phyloP scores from a whole-genome alignment of 2,888 invertebrate species.

The Ochropleura plecta region DNA sequence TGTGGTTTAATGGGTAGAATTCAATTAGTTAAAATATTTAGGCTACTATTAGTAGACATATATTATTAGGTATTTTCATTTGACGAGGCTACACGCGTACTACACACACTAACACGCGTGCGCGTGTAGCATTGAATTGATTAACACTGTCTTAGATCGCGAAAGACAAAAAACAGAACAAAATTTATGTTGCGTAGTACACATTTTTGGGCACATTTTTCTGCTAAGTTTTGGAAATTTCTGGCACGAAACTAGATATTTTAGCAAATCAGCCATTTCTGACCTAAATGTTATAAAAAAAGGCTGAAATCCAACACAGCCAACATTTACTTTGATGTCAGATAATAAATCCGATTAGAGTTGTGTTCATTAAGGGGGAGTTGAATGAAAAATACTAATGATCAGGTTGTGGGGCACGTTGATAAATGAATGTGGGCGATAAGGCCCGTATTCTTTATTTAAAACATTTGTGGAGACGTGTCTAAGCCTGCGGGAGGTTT shows the following conservation, averaged over 20 bases:
- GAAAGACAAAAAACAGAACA: neutral
- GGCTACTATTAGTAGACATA: conserved; percentile 8
- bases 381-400: conserved; percentile 61
- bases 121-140: too few relatives aligned
- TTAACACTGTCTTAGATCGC: neutral
- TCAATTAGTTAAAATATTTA: conserved; percentile 23
- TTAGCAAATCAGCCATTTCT: conserved; percentile 12
- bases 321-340: conserved; percentile 44
- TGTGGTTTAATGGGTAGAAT: conserved; percentile 41
- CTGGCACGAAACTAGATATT: neutral
- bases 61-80: neutral
- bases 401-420: conserved; percentile 48
- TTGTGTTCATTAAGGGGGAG: conserved; percentile 47
- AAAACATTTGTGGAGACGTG: conserved; percentile 44
- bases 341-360: conserved; percentile 54
- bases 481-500: conserved; percentile 47
- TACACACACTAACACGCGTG: too few relatives aligned
- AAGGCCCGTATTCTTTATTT: conserved; percentile 48
- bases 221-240: neutral
- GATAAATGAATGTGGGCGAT: conserved; percentile 55
- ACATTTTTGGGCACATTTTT: neutral
- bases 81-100: neutral
- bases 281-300: conserved; percentile 34
- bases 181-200: neutral
- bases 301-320: conserved; percentile 29